phyloP scores from a whole-genome alignment of 1,140 invertebrate genomes.

The Dreissena polymorpha region DNA sequence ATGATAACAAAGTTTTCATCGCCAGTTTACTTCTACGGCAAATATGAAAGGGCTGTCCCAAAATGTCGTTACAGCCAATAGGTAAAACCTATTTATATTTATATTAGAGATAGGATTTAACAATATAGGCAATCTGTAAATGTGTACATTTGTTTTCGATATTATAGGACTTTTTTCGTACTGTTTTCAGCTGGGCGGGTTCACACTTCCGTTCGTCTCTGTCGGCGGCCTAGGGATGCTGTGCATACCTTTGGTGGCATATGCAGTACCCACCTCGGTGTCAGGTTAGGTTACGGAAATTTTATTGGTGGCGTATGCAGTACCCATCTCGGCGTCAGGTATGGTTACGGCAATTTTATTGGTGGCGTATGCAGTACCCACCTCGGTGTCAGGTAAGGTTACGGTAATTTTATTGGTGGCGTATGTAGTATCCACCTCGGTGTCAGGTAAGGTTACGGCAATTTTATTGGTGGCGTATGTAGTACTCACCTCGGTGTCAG shows the following conservation, averaged over 20 bases:
- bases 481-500: no score
- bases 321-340: no score
- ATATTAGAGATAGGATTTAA: background rate
- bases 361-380: no score
- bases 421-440: no score
- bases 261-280: background rate
- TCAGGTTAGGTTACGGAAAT: no score
- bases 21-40: background rate
- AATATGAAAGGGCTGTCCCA: background rate
- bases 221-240: constrained; percentile 34
- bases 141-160: background rate
- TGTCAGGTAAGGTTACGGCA: no score
- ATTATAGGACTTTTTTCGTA: background rate
- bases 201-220: constrained; percentile 20
- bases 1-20: no score
- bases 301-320: no score
- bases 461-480: no score
- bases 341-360: no score
- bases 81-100: background rate
- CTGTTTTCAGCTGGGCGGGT: constrained; percentile 31
- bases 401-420: no score
- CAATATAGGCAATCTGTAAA: background rate
- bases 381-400: no score
- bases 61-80: background rate
- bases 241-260: constrained; percentile 9